phyloP scores from a whole-genome alignment of 2,113 vertebrate species.

The Callocephalon fimbriatum region DNA sequence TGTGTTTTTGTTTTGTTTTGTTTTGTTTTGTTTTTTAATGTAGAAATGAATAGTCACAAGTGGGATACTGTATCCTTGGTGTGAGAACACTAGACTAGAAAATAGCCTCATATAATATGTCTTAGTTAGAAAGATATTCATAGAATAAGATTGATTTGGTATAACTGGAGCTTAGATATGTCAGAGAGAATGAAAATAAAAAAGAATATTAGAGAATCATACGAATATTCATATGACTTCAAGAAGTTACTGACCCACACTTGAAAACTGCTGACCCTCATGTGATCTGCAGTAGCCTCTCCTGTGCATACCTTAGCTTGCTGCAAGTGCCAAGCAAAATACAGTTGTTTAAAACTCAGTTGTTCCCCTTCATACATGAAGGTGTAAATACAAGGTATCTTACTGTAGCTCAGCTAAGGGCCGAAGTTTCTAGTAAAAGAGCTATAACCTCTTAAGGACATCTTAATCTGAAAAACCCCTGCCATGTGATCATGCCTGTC shows the following conservation, averaged over 20 bases:
- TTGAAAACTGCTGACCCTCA: background rate
- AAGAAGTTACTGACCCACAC: background rate
- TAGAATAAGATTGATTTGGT: background rate
- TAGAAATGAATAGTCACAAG: background rate
- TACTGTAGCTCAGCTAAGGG: background rate
- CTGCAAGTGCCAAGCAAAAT: background rate
- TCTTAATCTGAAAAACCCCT: background rate
- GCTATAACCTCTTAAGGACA: background rate
- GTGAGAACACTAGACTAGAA: background rate
- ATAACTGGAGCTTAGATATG: background rate
- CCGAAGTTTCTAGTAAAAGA: background rate
- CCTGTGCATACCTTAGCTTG: background rate
- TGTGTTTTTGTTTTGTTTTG: background rate
- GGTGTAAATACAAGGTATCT: background rate
- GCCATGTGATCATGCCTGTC: background rate
- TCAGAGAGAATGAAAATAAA: background rate
- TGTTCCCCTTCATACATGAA: background rate
- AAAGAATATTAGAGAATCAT: background rate
- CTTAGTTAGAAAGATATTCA: background rate
- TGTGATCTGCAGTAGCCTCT: background rate
- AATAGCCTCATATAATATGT: background rate
- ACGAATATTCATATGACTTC: background rate
- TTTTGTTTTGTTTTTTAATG: background rate
- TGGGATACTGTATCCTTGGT: background rate
- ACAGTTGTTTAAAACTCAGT: background rate